phyloP scores from a whole-genome alignment of 1,140 invertebrate genomes.

The Atopsyche davidsoni region DNA sequence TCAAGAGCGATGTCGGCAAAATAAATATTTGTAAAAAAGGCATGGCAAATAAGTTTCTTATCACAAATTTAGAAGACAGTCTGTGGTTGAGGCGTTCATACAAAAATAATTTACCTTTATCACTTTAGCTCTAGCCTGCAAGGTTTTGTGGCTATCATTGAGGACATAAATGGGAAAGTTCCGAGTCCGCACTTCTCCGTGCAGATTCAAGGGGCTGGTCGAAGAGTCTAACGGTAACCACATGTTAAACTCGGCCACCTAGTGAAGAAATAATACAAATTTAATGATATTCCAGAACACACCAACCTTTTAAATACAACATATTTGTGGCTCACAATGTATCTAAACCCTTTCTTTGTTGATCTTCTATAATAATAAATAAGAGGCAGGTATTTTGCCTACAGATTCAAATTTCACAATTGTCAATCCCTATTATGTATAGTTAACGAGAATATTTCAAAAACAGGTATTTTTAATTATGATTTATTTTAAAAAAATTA shows the following conservation, averaged over 20 bases:
- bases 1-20: too few species aligned
- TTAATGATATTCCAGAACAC: too few species aligned
- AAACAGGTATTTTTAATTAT: too few species aligned
- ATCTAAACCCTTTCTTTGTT: background rate
- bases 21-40: too few species aligned
- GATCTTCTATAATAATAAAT: background rate
- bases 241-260: conserved; percentile 91
- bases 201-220: conserved; percentile 47
- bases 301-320: too few species aligned
- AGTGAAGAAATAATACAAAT: conserved; percentile 4
- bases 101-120: conserved; percentile 40
- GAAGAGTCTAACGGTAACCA: conserved; percentile 63
- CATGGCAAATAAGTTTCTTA: too few species aligned
- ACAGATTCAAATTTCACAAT: background rate
- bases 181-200: conserved; percentile 62
- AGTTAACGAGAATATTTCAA: too few species aligned
- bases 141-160: conserved; percentile 91
- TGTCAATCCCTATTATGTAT: too few species aligned
- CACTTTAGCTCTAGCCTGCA: conserved; percentile 74
- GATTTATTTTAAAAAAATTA: too few species aligned
- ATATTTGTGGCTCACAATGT: too few species aligned
- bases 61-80: too few species aligned
- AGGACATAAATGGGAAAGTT: conserved; percentile 85
- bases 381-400: background rate
- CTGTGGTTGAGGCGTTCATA: too few species aligned